A percentile compares a stretch with the other conserved stretches of the same genome.
These are phyloP conservation scores for Echeneis naucrates DNA, from an alignment of 2,797 vertebrate species.

Conservation along the genomic window DNA sequence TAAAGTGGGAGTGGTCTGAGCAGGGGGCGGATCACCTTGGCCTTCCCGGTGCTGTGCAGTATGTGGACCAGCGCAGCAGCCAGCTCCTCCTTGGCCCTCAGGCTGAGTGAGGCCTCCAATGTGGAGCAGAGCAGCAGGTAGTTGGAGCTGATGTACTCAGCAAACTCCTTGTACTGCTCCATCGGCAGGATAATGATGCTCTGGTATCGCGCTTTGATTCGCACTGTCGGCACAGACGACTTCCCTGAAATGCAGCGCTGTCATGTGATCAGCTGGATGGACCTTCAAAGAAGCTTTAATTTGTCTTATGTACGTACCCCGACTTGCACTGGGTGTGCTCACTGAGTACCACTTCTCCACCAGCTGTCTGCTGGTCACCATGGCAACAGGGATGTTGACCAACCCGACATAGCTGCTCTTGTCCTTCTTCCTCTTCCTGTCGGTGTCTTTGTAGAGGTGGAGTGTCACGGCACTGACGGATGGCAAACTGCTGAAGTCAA, in stretches of 20 bases:
- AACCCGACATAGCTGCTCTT: slow-evolving; percentile 96
- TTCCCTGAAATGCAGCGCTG: slow-evolving; percentile 66
- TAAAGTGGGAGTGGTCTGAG: too few relatives aligned
- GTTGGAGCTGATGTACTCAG: slow-evolving; percentile 95
- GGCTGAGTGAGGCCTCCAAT: slow-evolving; percentile 92
- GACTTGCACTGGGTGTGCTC: slow-evolving; percentile 92
- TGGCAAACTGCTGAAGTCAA: slow-evolving; percentile 93
- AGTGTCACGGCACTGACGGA: slow-evolving; percentile 89
- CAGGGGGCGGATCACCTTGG: slow-evolving; percentile 75
- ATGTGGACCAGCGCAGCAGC: slow-evolving; percentile 94
- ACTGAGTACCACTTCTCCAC: slow-evolving; percentile 97
- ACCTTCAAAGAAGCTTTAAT: too few relatives aligned
- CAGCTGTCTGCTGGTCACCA: slow-evolving; percentile 90
- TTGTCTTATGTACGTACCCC: slow-evolving; percentile 77
- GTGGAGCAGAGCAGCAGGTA: slow-evolving; percentile 93
- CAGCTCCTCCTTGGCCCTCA: slow-evolving; percentile 94
- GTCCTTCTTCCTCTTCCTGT: slow-evolving; percentile 97
- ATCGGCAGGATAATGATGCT: slow-evolving; percentile 94
- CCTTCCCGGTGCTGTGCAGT: slow-evolving; percentile 92
- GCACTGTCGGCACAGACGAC: slow-evolving; percentile 79
- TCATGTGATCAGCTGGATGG: too few relatives aligned
- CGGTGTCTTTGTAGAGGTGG: slow-evolving; percentile 96
- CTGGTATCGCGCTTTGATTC: slow-evolving; percentile 94
- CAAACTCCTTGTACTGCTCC: slow-evolving; percentile 98
- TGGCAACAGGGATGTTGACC: slow-evolving; percentile 91